A percentile compares a stretch with the other conserved stretches of the same genome.
Conservation (phyloP, 2,113 vertebrate genomes). For the Grallaria varia region DNA sequence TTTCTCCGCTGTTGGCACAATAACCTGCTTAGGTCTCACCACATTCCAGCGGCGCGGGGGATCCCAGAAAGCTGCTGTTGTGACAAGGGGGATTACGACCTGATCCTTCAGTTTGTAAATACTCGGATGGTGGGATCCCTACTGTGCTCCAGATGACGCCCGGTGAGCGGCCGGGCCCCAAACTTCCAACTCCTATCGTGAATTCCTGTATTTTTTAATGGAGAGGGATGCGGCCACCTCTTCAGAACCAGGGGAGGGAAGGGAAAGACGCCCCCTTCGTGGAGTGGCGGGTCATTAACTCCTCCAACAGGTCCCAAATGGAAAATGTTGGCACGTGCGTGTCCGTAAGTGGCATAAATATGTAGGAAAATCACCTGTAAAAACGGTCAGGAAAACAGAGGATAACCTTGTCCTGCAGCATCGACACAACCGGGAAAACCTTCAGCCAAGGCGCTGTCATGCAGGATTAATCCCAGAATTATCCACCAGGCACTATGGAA, state of each 20-base stretch:
- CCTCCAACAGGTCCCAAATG: neutral
- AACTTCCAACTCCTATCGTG: neutral
- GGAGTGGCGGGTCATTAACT: neutral
- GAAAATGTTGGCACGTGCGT: neutral
- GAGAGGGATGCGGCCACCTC: neutral
- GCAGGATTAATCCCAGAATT: neutral
- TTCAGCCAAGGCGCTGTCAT: neutral
- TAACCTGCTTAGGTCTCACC: conserved; percentile 11
- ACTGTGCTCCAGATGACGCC: neutral
- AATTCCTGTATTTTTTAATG: neutral
- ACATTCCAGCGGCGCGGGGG: neutral
- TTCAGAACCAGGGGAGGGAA: neutral
- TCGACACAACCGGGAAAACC: neutral
- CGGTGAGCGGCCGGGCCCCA: conserved; percentile 9
- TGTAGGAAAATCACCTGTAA: neutral
- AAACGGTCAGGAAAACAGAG: neutral
- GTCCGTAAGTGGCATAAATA: accelerated
- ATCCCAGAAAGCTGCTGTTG: neutral
- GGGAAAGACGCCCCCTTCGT: neutral
- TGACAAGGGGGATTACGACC: conserved; percentile 31
- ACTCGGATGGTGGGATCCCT: neutral
- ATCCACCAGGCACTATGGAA: neutral
- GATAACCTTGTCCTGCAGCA: neutral
- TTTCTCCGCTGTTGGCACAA: neutral
- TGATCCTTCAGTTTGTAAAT: conserved; percentile 44